Evolutionary conservation across 2,888 invertebrate genomes (phyloP).

Genomic region (Oasisia sp.): DNA sequence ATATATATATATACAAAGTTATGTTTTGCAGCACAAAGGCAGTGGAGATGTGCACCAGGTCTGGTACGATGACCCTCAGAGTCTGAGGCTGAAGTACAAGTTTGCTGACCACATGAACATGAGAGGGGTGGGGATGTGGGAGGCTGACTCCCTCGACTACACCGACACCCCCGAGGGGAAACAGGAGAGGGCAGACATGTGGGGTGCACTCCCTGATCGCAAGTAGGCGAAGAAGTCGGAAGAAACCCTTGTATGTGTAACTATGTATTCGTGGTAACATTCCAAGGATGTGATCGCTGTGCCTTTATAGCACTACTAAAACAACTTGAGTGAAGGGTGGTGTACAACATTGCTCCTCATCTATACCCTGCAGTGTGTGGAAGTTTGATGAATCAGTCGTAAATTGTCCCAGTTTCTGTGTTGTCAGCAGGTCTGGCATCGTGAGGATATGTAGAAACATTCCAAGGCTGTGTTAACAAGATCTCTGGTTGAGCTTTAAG

Average conservation of each 20-base stretch:
- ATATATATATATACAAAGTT: background rate
- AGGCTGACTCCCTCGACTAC: conserved; percentile 62
- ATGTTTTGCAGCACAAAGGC: conserved; percentile 19
- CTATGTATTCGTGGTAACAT: background rate
- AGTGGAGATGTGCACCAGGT: conserved; percentile 52
- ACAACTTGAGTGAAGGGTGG: no score
- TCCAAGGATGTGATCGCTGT: background rate
- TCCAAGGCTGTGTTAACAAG: background rate
- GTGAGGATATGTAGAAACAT: background rate
- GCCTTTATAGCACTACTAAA: no score
- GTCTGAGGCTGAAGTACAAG: conserved; percentile 58
- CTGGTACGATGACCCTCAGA: conserved; percentile 63
- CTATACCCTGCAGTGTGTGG: no score
- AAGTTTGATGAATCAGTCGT: no score
- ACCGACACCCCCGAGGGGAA: conserved; percentile 37
- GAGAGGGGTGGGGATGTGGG: conserved; percentile 66
- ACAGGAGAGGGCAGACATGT: conserved; percentile 46
- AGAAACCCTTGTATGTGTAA: background rate
- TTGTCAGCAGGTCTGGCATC: no score
- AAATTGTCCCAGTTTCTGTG: no score
- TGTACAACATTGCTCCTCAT: no score
- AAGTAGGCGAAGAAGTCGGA: conserved; percentile 35
- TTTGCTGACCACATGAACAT: conserved; percentile 51
- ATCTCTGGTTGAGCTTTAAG: background rate
- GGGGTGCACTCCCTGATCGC: conserved; percentile 49